Evolutionary conservation across 2,888 invertebrate genomes (phyloP), one percentile per base, ranked within the genome.

Genomic region (Desoria tigrina): DNA sequence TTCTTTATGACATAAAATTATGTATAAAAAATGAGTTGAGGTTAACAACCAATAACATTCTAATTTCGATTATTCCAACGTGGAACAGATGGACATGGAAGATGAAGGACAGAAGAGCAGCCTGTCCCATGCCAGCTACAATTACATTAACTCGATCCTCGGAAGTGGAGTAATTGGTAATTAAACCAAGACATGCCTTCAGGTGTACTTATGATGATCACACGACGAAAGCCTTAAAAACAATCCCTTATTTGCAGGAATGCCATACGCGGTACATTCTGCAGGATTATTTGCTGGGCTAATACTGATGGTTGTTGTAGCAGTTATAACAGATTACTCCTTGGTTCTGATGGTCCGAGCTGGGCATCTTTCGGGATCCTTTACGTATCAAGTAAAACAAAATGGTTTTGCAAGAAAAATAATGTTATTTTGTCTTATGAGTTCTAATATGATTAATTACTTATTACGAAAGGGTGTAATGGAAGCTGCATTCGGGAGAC

Each of bases 121-220:
- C 69, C 81, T 88, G 74, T 87, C 88, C 28, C 86, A 87, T 81
- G 89, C 90, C 71, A 88, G 89, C 80, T 91, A 91, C 81, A 92
- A 92, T 83, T 91, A 90, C 80, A 90, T 92, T 78, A 92, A 92
- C 82, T 90, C 90, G 57, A 92, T 92, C 79, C 88, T 92, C 72
- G 92, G 92, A 65, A 90, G 90, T 77, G 91, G 92, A 70, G 89
- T 92, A 62, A 91, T 92, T 78, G 91, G 91, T 87, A 80, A 42
- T 16, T 23, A 28, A 28, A 21, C 16, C 26, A 51, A 18, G 49
- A 49, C n/a, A n/a, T n/a, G n/a, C n/a, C n/a, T n/a, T n/a, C n/a
- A n/a, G n/a, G n/a, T n/a, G n/a, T n/a, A n/a, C n/a, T n/a, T n/a
- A n/a, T n/a, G n/a, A n/a, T n/a, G n/a, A n/a, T n/a, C n/a, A n/a